Base-by-base conservation (phyloP, 2,888 invertebrate genomes). In the Glyphotaelius pellucidus region DNA sequence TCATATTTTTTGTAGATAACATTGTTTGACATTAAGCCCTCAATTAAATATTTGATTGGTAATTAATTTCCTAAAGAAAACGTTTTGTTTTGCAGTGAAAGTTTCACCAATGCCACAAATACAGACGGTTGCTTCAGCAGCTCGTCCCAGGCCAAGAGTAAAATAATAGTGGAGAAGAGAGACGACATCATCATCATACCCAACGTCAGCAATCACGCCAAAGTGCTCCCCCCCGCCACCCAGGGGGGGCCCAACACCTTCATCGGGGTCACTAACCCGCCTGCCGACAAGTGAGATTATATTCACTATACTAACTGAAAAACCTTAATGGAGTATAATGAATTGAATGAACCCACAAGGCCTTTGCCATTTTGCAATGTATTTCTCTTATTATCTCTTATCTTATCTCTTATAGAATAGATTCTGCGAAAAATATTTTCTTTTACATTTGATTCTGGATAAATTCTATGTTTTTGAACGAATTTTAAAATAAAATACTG, bases 121-220 rank as follows among this genome's bases (percentile, higher is more conserved):
- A 93, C 95, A 0, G 96, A 96, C 94, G 95, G 96, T 92, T 96
- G 97, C 93, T 98, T 98, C 95, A 97, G 98, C 93, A 98, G 97
- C 32, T 98, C 98, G 0, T 97, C 97, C 0, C 98, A 98, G 94
- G 97, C 96, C 93, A 98, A 98, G 95, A 98, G 98, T 94, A 97
- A 97, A 89, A 98, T 98, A 93, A 96, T 97, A 11, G 97, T 98
- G 87, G 98, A 98, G 95, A 97, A 97, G 94, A 97, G 97, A 91
- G 97, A 97, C 94, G 97, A 97, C 94, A 96, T 97, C 94, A 95
- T 96, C 83, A 96, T 95, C 89, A 96, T 96, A 42, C 97, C 97
- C 67, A 96, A 96, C 94, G 96, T 96, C 80, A 96, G 96, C 95
- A 96, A 96, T 94, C 96, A 96, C 94, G 96, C 96, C 32, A 95